phyloP scores from a whole-genome alignment of 2,113 vertebrate genomes.

The Tautogolabrus adspersus region DNA sequence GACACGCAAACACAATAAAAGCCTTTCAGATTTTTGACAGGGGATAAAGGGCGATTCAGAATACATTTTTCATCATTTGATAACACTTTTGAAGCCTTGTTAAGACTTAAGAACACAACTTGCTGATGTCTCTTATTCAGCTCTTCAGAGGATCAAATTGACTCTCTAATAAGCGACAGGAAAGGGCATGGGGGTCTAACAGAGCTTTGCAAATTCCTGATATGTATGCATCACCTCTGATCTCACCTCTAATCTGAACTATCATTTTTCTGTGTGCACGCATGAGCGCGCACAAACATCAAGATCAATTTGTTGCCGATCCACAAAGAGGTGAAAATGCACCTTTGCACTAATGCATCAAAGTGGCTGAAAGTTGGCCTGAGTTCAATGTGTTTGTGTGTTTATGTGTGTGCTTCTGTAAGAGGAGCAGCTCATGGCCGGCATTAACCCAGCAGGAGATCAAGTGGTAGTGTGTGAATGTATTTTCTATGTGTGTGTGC shows the following conservation, averaged over 20 bases:
- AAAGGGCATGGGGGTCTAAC: not conserved
- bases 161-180: not conserved
- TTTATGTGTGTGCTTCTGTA: conserved; percentile 9
- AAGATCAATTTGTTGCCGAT: conserved; percentile 18
- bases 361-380: conserved; percentile 44
- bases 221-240: not conserved
- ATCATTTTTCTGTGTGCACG: not conserved
- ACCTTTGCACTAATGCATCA: conserved; percentile 52
- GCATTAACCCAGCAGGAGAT: conserved; percentile 30
- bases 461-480: conserved; percentile 2
- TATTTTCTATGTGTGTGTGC: not conserved
- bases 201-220: not conserved
- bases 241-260: not conserved
- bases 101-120: not conserved
- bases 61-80: not conserved
- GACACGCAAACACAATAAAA: conserved; percentile 29
- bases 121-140: not conserved
- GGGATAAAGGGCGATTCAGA: conserved; percentile 2
- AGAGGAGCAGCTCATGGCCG: conserved; percentile 12
- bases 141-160: not conserved
- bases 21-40: conserved; percentile 40
- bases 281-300: not conserved
- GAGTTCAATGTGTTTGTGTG: conserved; percentile 22
- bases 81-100: not conserved
- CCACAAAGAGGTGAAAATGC: conserved; percentile 13